Evolutionary conservation across 2,797 vertebrate genomes (phyloP).

Genomic region (Pampus argenteus): DNA sequence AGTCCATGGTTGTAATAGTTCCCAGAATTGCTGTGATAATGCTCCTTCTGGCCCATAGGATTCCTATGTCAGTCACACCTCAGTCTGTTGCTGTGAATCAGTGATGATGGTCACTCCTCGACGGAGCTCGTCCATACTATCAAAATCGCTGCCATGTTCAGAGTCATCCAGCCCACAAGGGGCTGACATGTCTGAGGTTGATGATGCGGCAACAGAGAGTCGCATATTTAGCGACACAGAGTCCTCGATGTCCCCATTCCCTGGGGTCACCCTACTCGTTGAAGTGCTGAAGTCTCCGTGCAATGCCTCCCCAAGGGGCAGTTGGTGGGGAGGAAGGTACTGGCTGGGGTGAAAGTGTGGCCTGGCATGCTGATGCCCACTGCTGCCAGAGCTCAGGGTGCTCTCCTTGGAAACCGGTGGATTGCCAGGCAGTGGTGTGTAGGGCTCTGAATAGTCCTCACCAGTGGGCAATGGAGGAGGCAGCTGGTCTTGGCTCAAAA

Average conservation of each 20-base stretch:
- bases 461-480: slow-evolving; percentile 88
- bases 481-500: slow-evolving; percentile 92
- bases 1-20: slow-evolving; percentile 8
- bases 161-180: slow-evolving; percentile 88
- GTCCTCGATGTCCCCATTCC: slow-evolving; percentile 79
- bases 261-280: slow-evolving; percentile 75
- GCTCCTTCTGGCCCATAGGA: slow-evolving; percentile 27
- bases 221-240: slow-evolving; percentile 84
- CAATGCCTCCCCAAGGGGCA: slow-evolving; percentile 85
- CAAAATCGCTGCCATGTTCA: slow-evolving; percentile 90
- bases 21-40: slow-evolving; percentile 18
- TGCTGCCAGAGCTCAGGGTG: slow-evolving; percentile 84
- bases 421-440: slow-evolving; percentile 79
- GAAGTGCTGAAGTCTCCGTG: slow-evolving; percentile 76
- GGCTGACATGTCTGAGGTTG: slow-evolving; percentile 87
- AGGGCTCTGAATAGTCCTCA: slow-evolving; percentile 89
- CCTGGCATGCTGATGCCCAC: slow-evolving; percentile 72
- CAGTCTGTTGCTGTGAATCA: slow-evolving; percentile 92
- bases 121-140: slow-evolving; percentile 87
- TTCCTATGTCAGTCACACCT: slow-evolving; percentile 85
- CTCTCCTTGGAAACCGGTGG: slow-evolving; percentile 87
- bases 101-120: slow-evolving; percentile 76
- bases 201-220: slow-evolving; percentile 89
- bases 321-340: slow-evolving; percentile 94
- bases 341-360: slow-evolving; percentile 96